Evolutionary conservation across 2,888 invertebrate genomes (phyloP).

Genomic region (Drosophila falleni): DNA sequence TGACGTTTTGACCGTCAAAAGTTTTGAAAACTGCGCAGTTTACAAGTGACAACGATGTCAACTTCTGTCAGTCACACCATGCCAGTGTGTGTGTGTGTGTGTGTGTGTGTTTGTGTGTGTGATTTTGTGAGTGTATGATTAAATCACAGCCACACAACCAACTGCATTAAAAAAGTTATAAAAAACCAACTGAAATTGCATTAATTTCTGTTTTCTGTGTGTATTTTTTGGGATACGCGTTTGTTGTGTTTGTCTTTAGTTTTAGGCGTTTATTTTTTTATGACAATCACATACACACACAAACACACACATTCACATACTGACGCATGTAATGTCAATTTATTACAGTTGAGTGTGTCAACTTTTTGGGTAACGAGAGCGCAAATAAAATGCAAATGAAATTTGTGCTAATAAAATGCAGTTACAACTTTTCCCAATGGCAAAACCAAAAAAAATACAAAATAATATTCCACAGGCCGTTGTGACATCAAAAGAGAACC

Average conservation of each 20-base stretch:
- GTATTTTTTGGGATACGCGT: constrained; percentile 21
- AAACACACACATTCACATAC: background rate
- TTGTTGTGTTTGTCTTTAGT: constrained; percentile 64
- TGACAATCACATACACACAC: constrained; percentile 10
- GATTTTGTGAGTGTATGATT: constrained; percentile 54
- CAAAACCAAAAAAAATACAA: constrained; percentile 14
- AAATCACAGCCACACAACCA: constrained; percentile 67
- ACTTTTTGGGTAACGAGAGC: constrained; percentile 55
- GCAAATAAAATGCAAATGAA: constrained; percentile 78
- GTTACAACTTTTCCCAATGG: constrained; percentile 65
- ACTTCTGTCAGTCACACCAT: constrained; percentile 32
- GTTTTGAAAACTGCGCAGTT: constrained; percentile 64
- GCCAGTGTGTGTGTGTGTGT: constrained; percentile 11
- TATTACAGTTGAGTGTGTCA: constrained; percentile 54
- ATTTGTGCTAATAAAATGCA: constrained; percentile 79
- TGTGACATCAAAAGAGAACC: constrained; percentile 43
- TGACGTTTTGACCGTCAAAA: constrained; percentile 75
- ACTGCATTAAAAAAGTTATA: constrained; percentile 76
- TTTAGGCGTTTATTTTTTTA: constrained; percentile 61
- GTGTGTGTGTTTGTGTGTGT: constrained; percentile 18
- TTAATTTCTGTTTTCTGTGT: constrained; percentile 55
- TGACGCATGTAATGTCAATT: constrained; percentile 55
- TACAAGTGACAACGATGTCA: constrained; percentile 66
- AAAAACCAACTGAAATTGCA: constrained; percentile 61
- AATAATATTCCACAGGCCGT: constrained; percentile 41